phyloP scores from a whole-genome alignment of 2,888 invertebrate species.

The Thyatira batis region DNA sequence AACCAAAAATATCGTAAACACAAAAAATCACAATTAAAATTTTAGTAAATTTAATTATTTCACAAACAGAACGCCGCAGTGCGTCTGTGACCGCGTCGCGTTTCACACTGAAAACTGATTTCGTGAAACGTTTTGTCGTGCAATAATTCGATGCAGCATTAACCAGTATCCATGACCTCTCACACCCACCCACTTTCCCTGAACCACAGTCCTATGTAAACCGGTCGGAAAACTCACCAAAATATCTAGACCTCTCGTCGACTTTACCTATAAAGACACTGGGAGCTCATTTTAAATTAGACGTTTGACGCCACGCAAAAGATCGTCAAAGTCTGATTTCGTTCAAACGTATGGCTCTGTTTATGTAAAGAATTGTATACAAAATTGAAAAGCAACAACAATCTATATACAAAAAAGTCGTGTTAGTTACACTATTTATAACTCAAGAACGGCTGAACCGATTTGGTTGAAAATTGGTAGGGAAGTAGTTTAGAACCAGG shows the following conservation, averaged over 20 bases:
- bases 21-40: background rate
- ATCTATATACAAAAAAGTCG: slow-evolving; percentile 24
- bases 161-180: slow-evolving; percentile 27
- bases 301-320: slow-evolving; percentile 1
- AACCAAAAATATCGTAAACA: background rate
- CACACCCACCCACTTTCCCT: slow-evolving; percentile 6
- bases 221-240: slow-evolving; percentile 7
- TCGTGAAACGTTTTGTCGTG: slow-evolving; percentile 27
- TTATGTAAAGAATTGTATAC: slow-evolving; percentile 10
- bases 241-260: slow-evolving; percentile 2
- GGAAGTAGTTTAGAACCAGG: too few species aligned
- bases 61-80: slow-evolving; percentile 31
- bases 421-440: too few species aligned
- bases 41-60: background rate
- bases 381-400: slow-evolving; percentile 17
- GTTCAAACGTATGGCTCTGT: background rate
- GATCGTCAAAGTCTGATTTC: slow-evolving; percentile 6
- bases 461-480: too few species aligned
- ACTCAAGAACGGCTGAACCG: too few species aligned
- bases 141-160: slow-evolving; percentile 11
- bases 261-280: background rate
- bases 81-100: slow-evolving; percentile 46
- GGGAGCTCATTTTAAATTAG: background rate
- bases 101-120: slow-evolving; percentile 55
- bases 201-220: slow-evolving; percentile 4